Percentiles rank a stretch among this genome's conserved stretches.
These are phyloP conservation scores for Tychaedon coryphoeus DNA, from an alignment of 2,113 vertebrate species.

Conservation along the genomic window DNA sequence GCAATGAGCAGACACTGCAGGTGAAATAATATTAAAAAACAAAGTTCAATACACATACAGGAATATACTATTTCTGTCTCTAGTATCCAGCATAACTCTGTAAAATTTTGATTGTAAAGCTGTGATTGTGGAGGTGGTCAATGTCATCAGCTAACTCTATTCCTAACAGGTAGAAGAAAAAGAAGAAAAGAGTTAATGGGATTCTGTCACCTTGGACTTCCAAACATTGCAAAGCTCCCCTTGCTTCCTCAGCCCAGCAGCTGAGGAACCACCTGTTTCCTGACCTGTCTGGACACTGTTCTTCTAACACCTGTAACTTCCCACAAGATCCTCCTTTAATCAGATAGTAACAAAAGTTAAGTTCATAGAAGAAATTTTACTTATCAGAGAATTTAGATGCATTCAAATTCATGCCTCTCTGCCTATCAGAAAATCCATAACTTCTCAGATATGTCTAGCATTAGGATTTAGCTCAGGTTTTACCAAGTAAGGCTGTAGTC, in stretches of 20 bases:
- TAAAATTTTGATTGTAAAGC: not conserved
- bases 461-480: not conserved
- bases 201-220: not conserved
- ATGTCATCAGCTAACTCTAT: not conserved
- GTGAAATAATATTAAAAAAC: not conserved
- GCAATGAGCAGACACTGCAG: not conserved
- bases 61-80: not conserved
- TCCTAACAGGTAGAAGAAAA: not conserved
- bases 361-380: not conserved
- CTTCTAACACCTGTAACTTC: not conserved
- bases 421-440: not conserved
- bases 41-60: not conserved
- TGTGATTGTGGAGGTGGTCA: not conserved
- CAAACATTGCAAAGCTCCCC: not conserved
- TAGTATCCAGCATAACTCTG: not conserved
- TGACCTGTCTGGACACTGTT: not conserved
- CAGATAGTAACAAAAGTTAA: not conserved
- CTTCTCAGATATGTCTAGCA: not conserved
- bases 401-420: not conserved
- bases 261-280: not conserved
- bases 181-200: not conserved
- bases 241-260: not conserved
- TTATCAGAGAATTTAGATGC: not conserved
- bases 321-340: not conserved
- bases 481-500: not conserved